Evolutionary conservation across 53 echinoderm and acorn worm genomes (phyloP).

Genomic region (Antedon mediterranea): DNA sequence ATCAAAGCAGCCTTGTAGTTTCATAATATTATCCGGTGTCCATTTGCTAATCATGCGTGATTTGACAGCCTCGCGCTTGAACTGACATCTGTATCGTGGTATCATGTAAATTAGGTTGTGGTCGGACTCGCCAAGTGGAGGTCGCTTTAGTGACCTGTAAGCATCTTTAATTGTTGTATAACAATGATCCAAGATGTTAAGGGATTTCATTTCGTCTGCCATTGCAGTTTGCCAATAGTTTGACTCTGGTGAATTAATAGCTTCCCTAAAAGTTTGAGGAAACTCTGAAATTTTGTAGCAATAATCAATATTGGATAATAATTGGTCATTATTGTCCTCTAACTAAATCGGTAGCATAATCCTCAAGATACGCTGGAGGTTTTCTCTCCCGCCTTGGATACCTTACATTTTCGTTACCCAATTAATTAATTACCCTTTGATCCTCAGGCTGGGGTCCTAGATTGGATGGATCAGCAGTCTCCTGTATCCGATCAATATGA

Average conservation of each 20-base stretch:
- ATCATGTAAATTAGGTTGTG: too few species aligned
- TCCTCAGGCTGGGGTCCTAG: not conserved
- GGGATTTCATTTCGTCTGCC: conserved; percentile 6
- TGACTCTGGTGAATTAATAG: not conserved
- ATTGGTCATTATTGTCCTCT: not conserved
- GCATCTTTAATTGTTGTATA: too few species aligned
- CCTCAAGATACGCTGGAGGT: not conserved
- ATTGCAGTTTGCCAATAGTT: not conserved
- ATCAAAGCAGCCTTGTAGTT: too few species aligned
- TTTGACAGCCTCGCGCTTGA: too few species aligned
- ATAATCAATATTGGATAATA: not conserved
- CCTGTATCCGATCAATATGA: not conserved
- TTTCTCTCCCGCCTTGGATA: not conserved
- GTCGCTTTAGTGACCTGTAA: too few species aligned
- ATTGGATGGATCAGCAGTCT: not conserved
- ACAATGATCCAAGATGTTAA: too few species aligned
- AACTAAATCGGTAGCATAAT: not conserved
- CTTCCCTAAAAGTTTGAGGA: not conserved
- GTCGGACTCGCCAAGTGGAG: too few species aligned
- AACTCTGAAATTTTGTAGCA: conserved; percentile 3
- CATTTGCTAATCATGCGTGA: too few species aligned
- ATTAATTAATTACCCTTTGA: not conserved
- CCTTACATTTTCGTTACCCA: not conserved
- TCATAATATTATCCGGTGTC: too few species aligned
- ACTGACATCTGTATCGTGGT: too few species aligned